Conservation (phyloP, 2,888 invertebrate species). For the Tubulanus polymorphus region DNA sequence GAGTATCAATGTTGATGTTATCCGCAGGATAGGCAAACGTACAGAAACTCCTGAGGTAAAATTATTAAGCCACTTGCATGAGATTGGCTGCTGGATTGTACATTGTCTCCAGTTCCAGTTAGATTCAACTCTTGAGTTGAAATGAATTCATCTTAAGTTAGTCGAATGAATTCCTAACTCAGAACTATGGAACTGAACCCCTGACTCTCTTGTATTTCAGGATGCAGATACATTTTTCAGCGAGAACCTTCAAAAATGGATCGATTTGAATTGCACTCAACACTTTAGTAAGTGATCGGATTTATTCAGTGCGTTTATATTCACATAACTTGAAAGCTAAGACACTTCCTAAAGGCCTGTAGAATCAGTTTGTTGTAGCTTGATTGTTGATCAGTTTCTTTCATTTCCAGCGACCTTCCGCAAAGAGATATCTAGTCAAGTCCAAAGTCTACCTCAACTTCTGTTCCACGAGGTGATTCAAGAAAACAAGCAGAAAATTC, state of each 20-base stretch:
- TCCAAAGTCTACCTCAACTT: constrained; percentile 76
- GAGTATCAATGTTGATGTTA: constrained; percentile 80
- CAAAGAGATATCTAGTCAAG: constrained; percentile 69
- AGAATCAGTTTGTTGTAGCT: background rate
- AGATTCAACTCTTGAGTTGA: too few species aligned
- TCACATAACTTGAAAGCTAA: background rate
- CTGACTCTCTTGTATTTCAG: too few species aligned
- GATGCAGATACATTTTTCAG: constrained; percentile 74
- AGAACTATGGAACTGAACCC: too few species aligned
- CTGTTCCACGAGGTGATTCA: constrained; percentile 60
- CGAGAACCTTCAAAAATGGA: constrained; percentile 83
- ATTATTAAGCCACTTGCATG: background rate
- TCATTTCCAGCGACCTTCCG: constrained; percentile 61
- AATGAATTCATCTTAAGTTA: too few species aligned
- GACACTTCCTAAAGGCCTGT: background rate
- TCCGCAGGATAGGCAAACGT: constrained; percentile 76
- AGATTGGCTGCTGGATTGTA: too few species aligned
- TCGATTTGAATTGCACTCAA: constrained; percentile 78
- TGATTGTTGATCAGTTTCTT: constrained; percentile 5
- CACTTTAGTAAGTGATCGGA: constrained; percentile 61
- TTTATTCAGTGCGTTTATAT: background rate
- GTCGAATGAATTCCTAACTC: too few species aligned
- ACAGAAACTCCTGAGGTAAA: constrained; percentile 59
- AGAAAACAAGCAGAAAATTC: too few species aligned
- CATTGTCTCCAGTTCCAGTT: too few species aligned